Evolutionary conservation across 2,888 invertebrate genomes (phyloP).

Genomic region (Gymnoscelis rufifasciata): DNA sequence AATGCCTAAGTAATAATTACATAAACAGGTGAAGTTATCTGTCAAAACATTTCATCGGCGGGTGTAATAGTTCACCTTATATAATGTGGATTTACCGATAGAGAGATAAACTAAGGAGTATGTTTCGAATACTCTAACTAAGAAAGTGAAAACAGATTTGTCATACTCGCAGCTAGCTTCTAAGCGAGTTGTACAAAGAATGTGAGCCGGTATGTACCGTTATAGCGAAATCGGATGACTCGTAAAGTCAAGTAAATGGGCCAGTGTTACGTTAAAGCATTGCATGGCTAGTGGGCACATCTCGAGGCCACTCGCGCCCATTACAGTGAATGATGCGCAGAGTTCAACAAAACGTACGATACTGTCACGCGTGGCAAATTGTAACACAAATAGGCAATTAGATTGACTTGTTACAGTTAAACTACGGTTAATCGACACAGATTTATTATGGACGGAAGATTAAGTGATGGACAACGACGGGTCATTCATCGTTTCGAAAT

Average conservation of each 20-base stretch:
- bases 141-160: conserved; percentile 62
- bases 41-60: conserved; percentile 5
- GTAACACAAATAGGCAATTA: conserved; percentile 5
- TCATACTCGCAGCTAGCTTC: conserved; percentile 21
- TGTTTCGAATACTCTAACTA: conserved; percentile 42
- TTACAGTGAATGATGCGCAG: conserved; percentile 14
- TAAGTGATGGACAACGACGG: neutral
- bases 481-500: neutral
- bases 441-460: conserved; percentile 1
- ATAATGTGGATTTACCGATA: conserved; percentile 20
- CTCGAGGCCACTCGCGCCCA: conserved; percentile 15
- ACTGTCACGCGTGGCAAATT: conserved; percentile 7
- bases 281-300: conserved; percentile 9
- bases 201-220: conserved; percentile 49
- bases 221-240: conserved; percentile 67
- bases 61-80: conserved; percentile 5
- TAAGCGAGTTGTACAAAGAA: conserved; percentile 9
- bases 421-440: neutral
- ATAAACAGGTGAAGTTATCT: neutral
- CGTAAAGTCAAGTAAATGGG: conserved; percentile 58
- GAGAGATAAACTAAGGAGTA: neutral
- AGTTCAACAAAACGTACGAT: conserved; percentile 8
- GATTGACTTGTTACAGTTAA: conserved; percentile 1
- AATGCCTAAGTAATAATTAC: conserved; percentile 1
- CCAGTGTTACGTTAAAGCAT: conserved; percentile 48